phyloP scores from a whole-genome alignment of 2,113 vertebrate species.

The Fulmarus glacialis region DNA sequence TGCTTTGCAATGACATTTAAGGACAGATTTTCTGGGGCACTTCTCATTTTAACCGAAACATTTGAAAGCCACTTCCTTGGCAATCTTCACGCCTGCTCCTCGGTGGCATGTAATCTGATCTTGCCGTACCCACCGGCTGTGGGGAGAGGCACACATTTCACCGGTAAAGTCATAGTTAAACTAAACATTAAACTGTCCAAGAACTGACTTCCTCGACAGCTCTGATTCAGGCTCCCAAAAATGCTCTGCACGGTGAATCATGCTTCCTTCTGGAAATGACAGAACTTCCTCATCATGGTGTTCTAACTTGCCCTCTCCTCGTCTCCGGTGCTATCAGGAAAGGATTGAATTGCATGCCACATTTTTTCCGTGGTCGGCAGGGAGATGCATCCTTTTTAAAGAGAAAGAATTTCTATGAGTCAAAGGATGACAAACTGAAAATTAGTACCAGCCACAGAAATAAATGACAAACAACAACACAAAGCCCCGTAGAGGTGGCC shows the following conservation, averaged over 20 bases:
- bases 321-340: conserved; percentile 77
- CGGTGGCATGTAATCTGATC: background rate
- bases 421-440: conserved; percentile 75
- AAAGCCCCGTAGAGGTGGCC: background rate
- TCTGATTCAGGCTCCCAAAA: conserved; percentile 82
- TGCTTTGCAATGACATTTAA: background rate
- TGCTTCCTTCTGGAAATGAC: conserved; percentile 83
- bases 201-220: conserved; percentile 81
- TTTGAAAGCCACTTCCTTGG: background rate
- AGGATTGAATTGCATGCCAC: conserved; percentile 67
- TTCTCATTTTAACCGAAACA: background rate
- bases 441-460: conserved; percentile 69
- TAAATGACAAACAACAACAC: conserved; percentile 55
- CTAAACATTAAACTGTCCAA: conserved; percentile 74
- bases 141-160: conserved; percentile 6
- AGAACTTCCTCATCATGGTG: conserved; percentile 78
- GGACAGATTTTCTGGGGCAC: background rate
- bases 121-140: background rate
- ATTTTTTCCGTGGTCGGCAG: conserved; percentile 76
- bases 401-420: conserved; percentile 61
- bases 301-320: conserved; percentile 71
- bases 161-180: conserved; percentile 64
- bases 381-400: conserved; percentile 73
- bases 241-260: conserved; percentile 77
- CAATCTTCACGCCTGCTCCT: background rate